These are phyloP conservation scores for Micromesistius poutassou DNA, from an alignment of 2,797 vertebrate species.

Conservation along the genomic window DNA sequence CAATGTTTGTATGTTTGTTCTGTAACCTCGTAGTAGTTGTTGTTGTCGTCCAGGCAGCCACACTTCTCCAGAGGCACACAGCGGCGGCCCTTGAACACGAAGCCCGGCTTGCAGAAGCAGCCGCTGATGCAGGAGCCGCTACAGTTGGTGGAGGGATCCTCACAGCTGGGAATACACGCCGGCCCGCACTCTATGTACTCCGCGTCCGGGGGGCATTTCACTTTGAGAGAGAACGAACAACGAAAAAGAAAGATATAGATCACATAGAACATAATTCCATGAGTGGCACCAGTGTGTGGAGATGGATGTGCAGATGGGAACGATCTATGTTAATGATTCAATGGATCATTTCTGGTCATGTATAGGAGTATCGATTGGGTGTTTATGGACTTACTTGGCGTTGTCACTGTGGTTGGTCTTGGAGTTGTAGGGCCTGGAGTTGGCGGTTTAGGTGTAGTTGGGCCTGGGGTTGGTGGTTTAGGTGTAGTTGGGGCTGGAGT, in stretches of 20 bases:
- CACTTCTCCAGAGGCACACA: conserved; percentile 73
- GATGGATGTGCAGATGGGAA: neutral
- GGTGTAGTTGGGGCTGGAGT: conserved; percentile 5
- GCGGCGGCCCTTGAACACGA: conserved; percentile 63
- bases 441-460: conserved; percentile 20
- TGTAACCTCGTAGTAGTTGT: conserved; percentile 74
- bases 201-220: conserved; percentile 65
- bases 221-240: conserved; percentile 33
- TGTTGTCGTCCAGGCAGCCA: conserved; percentile 69
- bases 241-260: neutral
- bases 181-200: conserved; percentile 74
- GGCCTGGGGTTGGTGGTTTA: conserved; percentile 21
- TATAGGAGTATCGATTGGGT: neutral
- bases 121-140: conserved; percentile 65
- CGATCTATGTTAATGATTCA: neutral
- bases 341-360: neutral
- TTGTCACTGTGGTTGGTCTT: conserved; percentile 14
- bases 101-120: conserved; percentile 78
- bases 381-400: conserved; percentile 40
- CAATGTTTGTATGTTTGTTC: too few species aligned
- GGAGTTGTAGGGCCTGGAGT: conserved; percentile 14
- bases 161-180: conserved; percentile 71
- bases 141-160: conserved; percentile 72
- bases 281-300: neutral
- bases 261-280: neutral